Evolutionary conservation across 1,140 invertebrate species (phyloP).

Genomic region (Telenomus remus): DNA sequence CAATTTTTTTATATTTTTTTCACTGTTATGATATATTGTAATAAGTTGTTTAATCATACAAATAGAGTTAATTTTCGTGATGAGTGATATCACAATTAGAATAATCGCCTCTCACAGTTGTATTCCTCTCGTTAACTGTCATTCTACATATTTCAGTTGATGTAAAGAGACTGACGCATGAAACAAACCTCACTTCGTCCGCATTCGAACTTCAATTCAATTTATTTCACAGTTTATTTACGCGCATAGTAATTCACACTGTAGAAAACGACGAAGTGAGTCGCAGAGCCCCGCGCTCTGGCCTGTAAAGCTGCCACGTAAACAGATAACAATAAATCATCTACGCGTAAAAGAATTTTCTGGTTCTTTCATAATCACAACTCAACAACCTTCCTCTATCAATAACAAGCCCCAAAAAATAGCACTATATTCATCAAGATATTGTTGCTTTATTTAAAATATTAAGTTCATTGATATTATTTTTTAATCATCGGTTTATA

Average conservation of each 20-base stretch:
- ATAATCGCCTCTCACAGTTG: conserved; percentile 41
- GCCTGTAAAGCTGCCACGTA: conserved; percentile 46
- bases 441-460: too few species aligned
- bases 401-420: too few species aligned
- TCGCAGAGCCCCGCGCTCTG: conserved; percentile 15
- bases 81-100: conserved; percentile 34
- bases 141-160: conserved; percentile 56
- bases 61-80: conserved; percentile 35
- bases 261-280: conserved; percentile 48
- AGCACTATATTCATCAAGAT: too few species aligned
- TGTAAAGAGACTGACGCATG: conserved; percentile 58
- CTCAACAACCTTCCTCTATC: too few species aligned
- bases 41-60: conserved; percentile 46
- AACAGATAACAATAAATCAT: conserved; percentile 57
- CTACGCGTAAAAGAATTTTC: conserved; percentile 49
- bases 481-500: too few species aligned
- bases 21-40: conserved; percentile 52
- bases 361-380: too few species aligned
- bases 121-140: conserved; percentile 55
- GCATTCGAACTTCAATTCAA: conserved; percentile 54
- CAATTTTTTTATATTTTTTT: too few species aligned
- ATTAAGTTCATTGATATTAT: too few species aligned
- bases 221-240: conserved; percentile 54
- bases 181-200: conserved; percentile 56
- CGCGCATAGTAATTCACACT: conserved; percentile 55